Conservation (phyloP, 2,888 invertebrate genomes). For the Archaeoteleia sp. region DNA sequence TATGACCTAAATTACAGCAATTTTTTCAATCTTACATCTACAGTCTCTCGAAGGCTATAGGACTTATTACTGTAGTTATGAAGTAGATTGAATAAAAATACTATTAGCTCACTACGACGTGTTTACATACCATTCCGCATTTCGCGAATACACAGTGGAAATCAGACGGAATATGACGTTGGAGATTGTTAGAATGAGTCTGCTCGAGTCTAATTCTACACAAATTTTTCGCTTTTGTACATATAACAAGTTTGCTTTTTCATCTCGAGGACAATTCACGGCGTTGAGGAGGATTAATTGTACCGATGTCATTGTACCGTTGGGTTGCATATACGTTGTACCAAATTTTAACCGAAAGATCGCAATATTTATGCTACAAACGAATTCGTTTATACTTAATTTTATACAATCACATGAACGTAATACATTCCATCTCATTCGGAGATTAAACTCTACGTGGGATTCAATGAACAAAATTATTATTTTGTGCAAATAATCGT, state of each 20-base stretch:
- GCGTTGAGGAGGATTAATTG: too few species aligned
- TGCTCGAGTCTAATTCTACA: constrained; percentile 18
- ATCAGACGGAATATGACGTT: constrained; percentile 17
- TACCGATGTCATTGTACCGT: too few species aligned
- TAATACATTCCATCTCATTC: too few species aligned
- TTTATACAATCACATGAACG: too few species aligned
- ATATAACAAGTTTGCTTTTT: constrained; percentile 23
- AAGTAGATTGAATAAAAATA: constrained; percentile 37
- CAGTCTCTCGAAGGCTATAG: constrained; percentile 30
- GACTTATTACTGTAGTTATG: constrained; percentile 28
- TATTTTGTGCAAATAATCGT: too few species aligned
- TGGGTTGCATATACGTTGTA: too few species aligned
- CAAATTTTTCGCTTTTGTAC: constrained; percentile 19
- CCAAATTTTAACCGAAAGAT: too few species aligned
- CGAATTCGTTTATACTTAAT: too few species aligned
- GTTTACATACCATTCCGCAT: constrained; percentile 27
- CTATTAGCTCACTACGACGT: constrained; percentile 25
- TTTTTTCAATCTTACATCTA: constrained; percentile 40
- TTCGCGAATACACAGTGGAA: constrained; percentile 25
- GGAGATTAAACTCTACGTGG: too few species aligned
- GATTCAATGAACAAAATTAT: too few species aligned
- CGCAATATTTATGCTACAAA: too few species aligned
- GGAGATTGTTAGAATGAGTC: constrained; percentile 19
- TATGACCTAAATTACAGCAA: constrained; percentile 39
- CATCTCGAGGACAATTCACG: too few species aligned